Evolutionary conservation across 37 sponge, comb jelly and placozoan species (phyloP).

Genomic region (Aplysina aerophoba): DNA sequence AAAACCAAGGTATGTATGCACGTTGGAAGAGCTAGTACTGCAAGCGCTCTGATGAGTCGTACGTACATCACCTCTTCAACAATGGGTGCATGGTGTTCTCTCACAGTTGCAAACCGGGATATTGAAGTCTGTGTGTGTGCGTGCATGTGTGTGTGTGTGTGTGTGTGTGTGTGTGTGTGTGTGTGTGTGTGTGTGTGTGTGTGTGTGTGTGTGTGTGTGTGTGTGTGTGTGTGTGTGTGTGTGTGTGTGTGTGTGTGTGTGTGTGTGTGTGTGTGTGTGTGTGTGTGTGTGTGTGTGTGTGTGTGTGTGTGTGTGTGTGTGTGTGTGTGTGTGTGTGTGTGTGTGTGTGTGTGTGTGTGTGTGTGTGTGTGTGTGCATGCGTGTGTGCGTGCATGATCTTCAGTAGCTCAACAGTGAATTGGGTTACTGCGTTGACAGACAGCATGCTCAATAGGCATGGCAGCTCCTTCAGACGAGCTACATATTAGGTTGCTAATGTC

Average conservation of each 20-base stretch:
- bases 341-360: too few relatives aligned
- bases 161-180: constrained; percentile 32
- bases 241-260: too few relatives aligned
- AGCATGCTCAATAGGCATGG: background rate
- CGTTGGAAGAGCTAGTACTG: background rate
- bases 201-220: too few relatives aligned
- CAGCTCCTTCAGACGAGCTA: too few relatives aligned
- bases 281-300: too few relatives aligned
- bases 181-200: constrained; percentile 14
- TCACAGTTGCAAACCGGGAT: background rate
- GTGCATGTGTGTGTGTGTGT: constrained; percentile 30
- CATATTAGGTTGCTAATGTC: too few relatives aligned
- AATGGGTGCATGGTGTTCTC: background rate
- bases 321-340: too few relatives aligned
- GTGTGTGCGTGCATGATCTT: background rate
- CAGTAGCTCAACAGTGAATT: too few relatives aligned
- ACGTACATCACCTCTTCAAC: background rate
- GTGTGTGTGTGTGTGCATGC: background rate
- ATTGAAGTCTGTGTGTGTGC: constrained; percentile 41
- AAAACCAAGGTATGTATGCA: constrained; percentile 68
- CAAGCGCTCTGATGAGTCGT: background rate
- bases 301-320: too few relatives aligned
- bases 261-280: too few relatives aligned
- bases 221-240: too few relatives aligned
- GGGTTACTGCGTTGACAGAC: too few relatives aligned